Evolutionary conservation across 2,888 invertebrate genomes (phyloP).

Genomic region (Phortica magna): DNA sequence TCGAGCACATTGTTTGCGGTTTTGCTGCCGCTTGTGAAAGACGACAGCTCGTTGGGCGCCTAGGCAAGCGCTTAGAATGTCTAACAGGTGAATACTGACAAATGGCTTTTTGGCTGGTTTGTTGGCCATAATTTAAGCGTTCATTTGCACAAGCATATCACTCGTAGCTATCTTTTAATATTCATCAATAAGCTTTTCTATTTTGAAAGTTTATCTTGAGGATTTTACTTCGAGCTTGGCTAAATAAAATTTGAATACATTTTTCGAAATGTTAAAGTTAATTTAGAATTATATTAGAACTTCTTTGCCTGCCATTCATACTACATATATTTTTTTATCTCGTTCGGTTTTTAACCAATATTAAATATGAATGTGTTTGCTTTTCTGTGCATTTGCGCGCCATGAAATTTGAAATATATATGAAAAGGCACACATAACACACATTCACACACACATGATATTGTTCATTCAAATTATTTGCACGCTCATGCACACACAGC

Average conservation of each 20-base stretch:
- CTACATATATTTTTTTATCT: too few species aligned
- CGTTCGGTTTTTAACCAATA: not conserved
- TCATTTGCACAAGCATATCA: not conserved
- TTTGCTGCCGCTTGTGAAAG: too few species aligned
- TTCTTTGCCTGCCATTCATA: not conserved
- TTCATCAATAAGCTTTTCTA: slow-evolving; percentile 5
- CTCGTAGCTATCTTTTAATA: not conserved
- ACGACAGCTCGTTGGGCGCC: too few species aligned
- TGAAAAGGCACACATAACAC: not conserved
- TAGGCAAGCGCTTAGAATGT: too few species aligned
- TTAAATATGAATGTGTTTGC: not conserved
- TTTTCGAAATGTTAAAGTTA: not conserved
- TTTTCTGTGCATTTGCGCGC: not conserved
- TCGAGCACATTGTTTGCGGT: too few species aligned
- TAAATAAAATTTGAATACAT: not conserved
- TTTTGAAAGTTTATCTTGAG: not conserved
- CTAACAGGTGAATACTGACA: too few species aligned
- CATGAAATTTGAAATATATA: not conserved
- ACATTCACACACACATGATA: slow-evolving; percentile 9
- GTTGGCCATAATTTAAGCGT: slow-evolving; percentile 1
- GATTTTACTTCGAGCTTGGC: not conserved
- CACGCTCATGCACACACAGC: slow-evolving; percentile 4
- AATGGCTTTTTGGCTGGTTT: not conserved
- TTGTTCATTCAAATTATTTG: not conserved
- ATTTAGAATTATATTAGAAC: too few species aligned